phyloP scores from a whole-genome alignment of 2,888 invertebrate genomes.

The Heliconius ismenius region DNA sequence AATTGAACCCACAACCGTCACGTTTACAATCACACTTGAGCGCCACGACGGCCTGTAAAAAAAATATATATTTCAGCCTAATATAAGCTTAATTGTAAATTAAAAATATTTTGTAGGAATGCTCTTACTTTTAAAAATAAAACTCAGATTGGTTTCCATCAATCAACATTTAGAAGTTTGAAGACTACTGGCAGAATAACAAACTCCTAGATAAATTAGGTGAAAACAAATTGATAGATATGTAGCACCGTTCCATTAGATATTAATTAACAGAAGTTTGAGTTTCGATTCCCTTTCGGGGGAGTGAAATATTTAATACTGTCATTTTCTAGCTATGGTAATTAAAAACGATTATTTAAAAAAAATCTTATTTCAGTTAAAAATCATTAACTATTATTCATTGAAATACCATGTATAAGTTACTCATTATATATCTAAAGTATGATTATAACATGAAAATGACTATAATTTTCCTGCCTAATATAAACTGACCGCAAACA shows the following conservation, averaged over 20 bases:
- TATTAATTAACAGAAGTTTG: no score
- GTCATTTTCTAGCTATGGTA: background rate
- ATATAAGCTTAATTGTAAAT: background rate
- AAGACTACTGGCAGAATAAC: background rate
- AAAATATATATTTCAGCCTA: background rate
- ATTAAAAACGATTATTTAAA: no score
- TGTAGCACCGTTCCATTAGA: no score
- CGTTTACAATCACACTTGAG: no score
- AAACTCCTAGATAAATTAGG: background rate
- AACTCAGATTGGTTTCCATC: background rate
- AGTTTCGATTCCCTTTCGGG: background rate
- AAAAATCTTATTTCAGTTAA: no score
- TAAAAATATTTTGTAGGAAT: background rate
- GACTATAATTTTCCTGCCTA: background rate
- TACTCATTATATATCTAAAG: background rate
- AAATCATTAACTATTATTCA: no score
- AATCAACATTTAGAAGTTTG: conserved; percentile 1
- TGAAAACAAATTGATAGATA: background rate
- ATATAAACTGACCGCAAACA: conserved; percentile 9
- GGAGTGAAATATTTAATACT: background rate
- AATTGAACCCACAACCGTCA: no score
- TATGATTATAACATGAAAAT: background rate
- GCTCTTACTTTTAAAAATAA: background rate
- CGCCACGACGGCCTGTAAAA: background rate
- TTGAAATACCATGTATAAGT: background rate